Evolutionary conservation across 2,113 vertebrate species (phyloP).

Genomic region (Plecotus auritus): DNA sequence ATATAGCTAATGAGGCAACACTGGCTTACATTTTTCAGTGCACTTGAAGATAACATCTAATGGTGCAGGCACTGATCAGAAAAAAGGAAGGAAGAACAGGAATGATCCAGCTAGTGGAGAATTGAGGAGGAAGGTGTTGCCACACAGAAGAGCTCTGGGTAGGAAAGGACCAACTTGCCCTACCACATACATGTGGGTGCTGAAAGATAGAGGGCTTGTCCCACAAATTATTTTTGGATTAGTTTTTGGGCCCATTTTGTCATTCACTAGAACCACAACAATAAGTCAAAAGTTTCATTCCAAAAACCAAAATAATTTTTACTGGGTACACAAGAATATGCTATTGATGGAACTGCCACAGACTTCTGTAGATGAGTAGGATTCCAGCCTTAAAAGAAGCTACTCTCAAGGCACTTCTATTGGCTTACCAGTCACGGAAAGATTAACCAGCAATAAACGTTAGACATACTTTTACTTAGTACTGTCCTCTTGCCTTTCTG

Average conservation of each 20-base stretch:
- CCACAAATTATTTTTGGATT: background rate
- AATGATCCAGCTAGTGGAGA: slow-evolving; percentile 24
- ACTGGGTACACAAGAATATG: background rate
- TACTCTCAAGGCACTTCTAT: background rate
- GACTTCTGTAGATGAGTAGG: background rate
- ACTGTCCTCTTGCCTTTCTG: background rate
- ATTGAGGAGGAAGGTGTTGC: background rate
- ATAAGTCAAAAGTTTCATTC: slow-evolving; percentile 35
- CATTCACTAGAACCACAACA: background rate
- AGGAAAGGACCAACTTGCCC: background rate
- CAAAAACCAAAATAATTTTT: slow-evolving; percentile 3
- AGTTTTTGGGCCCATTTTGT: background rate
- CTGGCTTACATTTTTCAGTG: slow-evolving; percentile 40
- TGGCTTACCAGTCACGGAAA: background rate
- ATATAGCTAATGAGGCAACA: slow-evolving; percentile 51
- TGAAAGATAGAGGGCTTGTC: background rate
- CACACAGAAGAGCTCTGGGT: slow-evolving; percentile 8
- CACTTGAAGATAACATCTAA: slow-evolving; percentile 54
- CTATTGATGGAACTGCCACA: background rate
- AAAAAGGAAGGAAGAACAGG: background rate
- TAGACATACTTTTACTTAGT: background rate
- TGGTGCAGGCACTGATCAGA: background rate
- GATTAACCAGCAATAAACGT: background rate
- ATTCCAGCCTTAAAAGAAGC: background rate
- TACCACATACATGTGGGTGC: background rate